phyloP scores from a whole-genome alignment of 2,888 invertebrate species.

The Abrostola tripartita region DNA sequence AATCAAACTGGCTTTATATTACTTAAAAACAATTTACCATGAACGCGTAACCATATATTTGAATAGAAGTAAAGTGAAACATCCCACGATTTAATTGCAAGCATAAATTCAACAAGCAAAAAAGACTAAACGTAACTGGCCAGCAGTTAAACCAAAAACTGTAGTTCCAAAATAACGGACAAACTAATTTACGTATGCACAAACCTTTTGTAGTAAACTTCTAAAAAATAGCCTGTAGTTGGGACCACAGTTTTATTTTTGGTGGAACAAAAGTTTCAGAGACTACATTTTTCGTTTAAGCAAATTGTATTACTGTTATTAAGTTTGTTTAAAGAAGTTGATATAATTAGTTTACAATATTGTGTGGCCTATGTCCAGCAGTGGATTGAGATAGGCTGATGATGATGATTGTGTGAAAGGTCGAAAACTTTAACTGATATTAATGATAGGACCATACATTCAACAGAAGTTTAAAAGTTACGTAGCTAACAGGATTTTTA shows the following conservation, averaged over 20 bases:
- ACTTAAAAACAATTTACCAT: not conserved
- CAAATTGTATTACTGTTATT: not conserved
- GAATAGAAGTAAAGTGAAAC: slow-evolving; percentile 25
- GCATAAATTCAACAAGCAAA: slow-evolving; percentile 36
- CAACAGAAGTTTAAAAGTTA: no score
- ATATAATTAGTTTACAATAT: no score
- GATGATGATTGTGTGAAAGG: no score
- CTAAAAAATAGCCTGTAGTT: slow-evolving; percentile 1
- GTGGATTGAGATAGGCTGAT: no score
- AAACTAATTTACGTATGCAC: slow-evolving; percentile 28
- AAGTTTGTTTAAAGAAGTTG: no score
- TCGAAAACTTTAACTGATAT: no score
- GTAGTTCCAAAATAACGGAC: slow-evolving; percentile 31
- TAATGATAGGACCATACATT: no score
- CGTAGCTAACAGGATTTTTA: no score
- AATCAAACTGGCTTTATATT: not conserved
- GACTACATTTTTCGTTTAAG: not conserved
- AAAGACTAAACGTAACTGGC: slow-evolving; percentile 26
- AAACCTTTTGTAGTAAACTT: slow-evolving; percentile 6
- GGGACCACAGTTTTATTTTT: not conserved
- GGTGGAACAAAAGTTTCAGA: not conserved
- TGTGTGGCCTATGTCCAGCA: no score
- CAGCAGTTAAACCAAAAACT: slow-evolving; percentile 30
- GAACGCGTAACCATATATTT: not conserved
- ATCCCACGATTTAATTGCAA: slow-evolving; percentile 13